Percentiles rank a stretch among this genome's conserved stretches.
These are phyloP conservation scores for Phragmatobia fuliginosa DNA, from an alignment of 2,888 invertebrate species.

Conservation along the genomic window DNA sequence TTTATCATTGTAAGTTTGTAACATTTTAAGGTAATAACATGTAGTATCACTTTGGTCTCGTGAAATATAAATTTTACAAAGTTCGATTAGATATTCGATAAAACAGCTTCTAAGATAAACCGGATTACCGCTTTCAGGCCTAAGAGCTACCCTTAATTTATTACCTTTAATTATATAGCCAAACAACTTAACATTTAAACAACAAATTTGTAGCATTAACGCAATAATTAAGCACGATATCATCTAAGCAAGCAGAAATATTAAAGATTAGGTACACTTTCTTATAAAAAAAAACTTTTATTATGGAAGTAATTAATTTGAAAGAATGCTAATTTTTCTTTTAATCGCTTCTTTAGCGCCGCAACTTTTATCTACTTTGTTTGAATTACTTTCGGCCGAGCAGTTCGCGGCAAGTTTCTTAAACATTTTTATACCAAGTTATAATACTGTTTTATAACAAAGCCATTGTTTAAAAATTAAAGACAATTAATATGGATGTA, in stretches of 20 bases:
- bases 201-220: neutral
- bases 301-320: conserved; percentile 84
- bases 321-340: conserved; percentile 85
- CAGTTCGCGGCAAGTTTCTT: conserved; percentile 72
- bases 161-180: neutral
- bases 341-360: conserved; percentile 83
- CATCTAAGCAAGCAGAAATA: conserved; percentile 60
- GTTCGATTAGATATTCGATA: too few relatives aligned
- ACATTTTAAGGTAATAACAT: too few relatives aligned
- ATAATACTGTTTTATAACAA: conserved; percentile 61
- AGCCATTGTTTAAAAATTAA: conserved; percentile 54
- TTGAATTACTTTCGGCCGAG: conserved; percentile 82
- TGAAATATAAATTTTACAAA: too few relatives aligned
- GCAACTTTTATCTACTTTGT: conserved; percentile 85
- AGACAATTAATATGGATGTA: conserved; percentile 32
- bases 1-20: too few relatives aligned
- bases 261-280: conserved; percentile 65
- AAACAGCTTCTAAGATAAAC: neutral
- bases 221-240: conserved; percentile 35
- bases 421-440: conserved; percentile 69
- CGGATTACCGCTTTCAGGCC: neutral
- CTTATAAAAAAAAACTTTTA: conserved; percentile 79
- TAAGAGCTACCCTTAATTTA: neutral
- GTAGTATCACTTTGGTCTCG: too few relatives aligned
- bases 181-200: neutral